phyloP scores from a whole-genome alignment of 2,888 invertebrate genomes.

The Xanthia icteritia region DNA sequence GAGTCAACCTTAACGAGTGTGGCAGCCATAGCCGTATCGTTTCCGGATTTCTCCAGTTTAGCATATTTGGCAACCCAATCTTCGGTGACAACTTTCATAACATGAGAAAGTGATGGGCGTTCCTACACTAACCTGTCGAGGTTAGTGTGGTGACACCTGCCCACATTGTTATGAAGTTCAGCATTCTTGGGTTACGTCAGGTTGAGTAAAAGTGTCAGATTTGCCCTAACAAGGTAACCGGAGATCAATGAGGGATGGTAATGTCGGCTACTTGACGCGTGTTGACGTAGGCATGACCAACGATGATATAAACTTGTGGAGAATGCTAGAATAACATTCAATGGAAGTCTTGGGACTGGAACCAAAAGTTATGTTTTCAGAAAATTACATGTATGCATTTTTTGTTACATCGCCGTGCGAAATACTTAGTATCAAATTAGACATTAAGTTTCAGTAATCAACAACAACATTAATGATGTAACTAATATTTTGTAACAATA shows the following conservation, averaged over 20 bases:
- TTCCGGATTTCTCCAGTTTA: slow-evolving; percentile 68
- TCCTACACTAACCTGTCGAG: not conserved
- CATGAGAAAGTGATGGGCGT: slow-evolving; percentile 60
- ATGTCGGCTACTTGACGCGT: slow-evolving; percentile 14
- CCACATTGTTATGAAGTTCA: slow-evolving; percentile 52
- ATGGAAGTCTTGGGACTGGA: not conserved
- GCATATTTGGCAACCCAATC: slow-evolving; percentile 59
- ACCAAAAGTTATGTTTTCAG: not conserved
- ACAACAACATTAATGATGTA: too few species aligned
- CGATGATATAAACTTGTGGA: not conserved
- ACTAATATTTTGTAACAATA: too few species aligned
- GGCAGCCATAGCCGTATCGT: slow-evolving; percentile 29
- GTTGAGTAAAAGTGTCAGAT: slow-evolving; percentile 58
- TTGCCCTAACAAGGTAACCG: slow-evolving; percentile 55
- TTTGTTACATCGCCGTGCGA: not conserved
- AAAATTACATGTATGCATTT: not conserved
- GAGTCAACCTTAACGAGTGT: slow-evolving; percentile 37
- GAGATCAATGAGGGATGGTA: slow-evolving; percentile 30
- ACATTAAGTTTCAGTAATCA: not conserved
- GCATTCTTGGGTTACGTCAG: slow-evolving; percentile 58
- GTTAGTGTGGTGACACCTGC: slow-evolving; percentile 54
- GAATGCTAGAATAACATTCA: not conserved
- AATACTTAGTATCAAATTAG: not conserved
- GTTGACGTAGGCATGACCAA: slow-evolving; percentile 16
- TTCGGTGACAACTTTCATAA: slow-evolving; percentile 67